Evolutionary conservation across 1,140 invertebrate genomes (phyloP), one percentile per base, ranked within the genome.

Genomic region (Drosophila sturtevanti): DNA sequence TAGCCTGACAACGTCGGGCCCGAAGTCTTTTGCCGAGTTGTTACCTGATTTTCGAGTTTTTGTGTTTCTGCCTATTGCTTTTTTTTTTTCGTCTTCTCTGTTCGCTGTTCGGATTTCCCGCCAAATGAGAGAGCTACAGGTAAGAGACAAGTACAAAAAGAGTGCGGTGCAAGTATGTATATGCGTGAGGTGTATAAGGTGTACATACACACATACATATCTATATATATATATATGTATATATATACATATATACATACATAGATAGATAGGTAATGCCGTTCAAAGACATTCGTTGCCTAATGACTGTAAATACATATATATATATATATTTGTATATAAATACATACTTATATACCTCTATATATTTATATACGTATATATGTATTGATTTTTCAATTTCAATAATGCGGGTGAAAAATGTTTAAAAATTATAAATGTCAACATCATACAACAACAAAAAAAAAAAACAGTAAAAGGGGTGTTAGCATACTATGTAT

Each of bases 11-110:
- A 18, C 21, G 61, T 41, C 52, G 35, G 37, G 44, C 41, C 37
- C 44, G 72, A 70, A 63, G 72, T 48, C 41, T 48, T 48, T 48
- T 48, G 41, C 41, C 52, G 64, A 64, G 68, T 74, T 73, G 74
- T 89, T 87, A 87, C 84, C 84, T 89, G 84, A 89, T 89, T 89
- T 89, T 89, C 84, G 84, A 77, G 84, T 89, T 89, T 87, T 87
- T 81, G 41, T 44, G 14, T 44, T 44, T 16, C 41, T 44, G 14
- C 14, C 14, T 16, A 16, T 44, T 44, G 81, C 77, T 87, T 75
- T 76, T 82, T 72, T 72, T 69, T 71, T 31, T 31, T 3, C 7
- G 5, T 7, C n/a, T 31, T 31, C 6, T 31, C 27, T 31, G 27
- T 31, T 74, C 6, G 14, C 60, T 70, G 81, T 67, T 71, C 70